Evolutionary conservation across 2,113 vertebrate species (phyloP).

Genomic region (Perca fluviatilis): DNA sequence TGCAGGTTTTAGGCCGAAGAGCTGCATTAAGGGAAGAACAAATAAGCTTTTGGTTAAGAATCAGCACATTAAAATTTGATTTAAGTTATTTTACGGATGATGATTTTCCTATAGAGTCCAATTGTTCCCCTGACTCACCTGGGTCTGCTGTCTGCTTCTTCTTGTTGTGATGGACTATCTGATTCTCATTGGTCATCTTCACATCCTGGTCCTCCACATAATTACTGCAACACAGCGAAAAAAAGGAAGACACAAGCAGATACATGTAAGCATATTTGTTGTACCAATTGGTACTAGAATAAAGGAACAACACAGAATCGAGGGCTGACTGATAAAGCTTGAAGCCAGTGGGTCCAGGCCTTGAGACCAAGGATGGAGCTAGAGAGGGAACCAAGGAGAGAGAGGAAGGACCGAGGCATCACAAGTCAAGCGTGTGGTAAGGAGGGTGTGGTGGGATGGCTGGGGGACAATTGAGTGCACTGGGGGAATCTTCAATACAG

Average conservation of each 20-base stretch:
- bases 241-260: slow-evolving; percentile 16
- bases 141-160: slow-evolving; percentile 91
- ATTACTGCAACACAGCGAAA: slow-evolving; percentile 82
- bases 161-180: slow-evolving; percentile 89
- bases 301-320: slow-evolving; percentile 17
- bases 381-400: slow-evolving; percentile 1
- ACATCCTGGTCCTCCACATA: slow-evolving; percentile 95
- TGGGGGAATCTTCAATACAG: slow-evolving; percentile 49
- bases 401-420: slow-evolving; percentile 23
- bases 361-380: slow-evolving; percentile 22
- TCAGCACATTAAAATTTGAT: background rate
- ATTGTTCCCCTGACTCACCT: slow-evolving; percentile 78
- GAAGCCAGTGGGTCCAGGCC: slow-evolving; percentile 42
- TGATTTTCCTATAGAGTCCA: background rate
- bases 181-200: slow-evolving; percentile 96
- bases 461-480: slow-evolving; percentile 33
- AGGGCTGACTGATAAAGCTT: slow-evolving; percentile 44
- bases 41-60: slow-evolving; percentile 16
- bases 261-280: background rate
- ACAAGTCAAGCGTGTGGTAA: slow-evolving; percentile 37
- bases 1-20: slow-evolving; percentile 96
- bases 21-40: slow-evolving; percentile 81
- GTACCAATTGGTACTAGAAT: background rate
- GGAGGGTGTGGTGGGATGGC: slow-evolving; percentile 36
- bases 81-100: background rate